phyloP scores from a whole-genome alignment of 2,888 invertebrate species.

The Netelia fuscicornis region DNA sequence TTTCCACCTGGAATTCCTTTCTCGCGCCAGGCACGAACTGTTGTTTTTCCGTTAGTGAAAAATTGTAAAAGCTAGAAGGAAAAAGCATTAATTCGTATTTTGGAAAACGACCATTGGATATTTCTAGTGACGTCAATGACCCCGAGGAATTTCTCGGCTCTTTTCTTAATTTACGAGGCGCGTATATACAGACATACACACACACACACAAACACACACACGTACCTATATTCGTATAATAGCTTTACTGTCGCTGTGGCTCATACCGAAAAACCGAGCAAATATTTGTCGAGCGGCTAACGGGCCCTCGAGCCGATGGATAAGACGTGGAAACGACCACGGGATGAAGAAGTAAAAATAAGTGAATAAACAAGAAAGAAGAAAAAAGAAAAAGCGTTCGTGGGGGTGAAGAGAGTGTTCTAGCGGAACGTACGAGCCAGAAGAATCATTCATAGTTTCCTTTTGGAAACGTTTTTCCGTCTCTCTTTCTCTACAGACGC shows the following conservation, averaged over 20 bases:
- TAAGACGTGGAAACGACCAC: constrained; percentile 41
- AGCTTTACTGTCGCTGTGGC: constrained; percentile 8
- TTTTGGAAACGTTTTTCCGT: constrained; percentile 62
- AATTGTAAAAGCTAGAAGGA: background rate
- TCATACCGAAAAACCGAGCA: constrained; percentile 75
- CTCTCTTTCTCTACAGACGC: constrained; percentile 59
- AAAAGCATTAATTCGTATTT: constrained; percentile 47
- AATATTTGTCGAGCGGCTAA: constrained; percentile 79
- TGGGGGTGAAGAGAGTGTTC: constrained; percentile 46
- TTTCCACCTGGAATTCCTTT: no score
- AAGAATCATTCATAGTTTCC: constrained; percentile 74
- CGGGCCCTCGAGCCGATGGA: constrained; percentile 65
- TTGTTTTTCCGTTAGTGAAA: background rate
- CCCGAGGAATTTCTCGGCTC: constrained; percentile 30
- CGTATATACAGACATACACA: constrained; percentile 19
- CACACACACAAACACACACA: constrained; percentile 22
- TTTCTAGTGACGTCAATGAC: constrained; percentile 17
- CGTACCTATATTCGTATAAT: constrained; percentile 27
- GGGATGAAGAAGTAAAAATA: constrained; percentile 50
- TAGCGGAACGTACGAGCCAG: constrained; percentile 61
- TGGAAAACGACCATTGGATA: background rate
- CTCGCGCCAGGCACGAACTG: no score
- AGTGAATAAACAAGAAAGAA: constrained; percentile 49
- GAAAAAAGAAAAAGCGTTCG: constrained; percentile 31
- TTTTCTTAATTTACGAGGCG: constrained; percentile 59